Base-by-base conservation (phyloP, 2,113 vertebrate species). In the Merops nubicus region DNA sequence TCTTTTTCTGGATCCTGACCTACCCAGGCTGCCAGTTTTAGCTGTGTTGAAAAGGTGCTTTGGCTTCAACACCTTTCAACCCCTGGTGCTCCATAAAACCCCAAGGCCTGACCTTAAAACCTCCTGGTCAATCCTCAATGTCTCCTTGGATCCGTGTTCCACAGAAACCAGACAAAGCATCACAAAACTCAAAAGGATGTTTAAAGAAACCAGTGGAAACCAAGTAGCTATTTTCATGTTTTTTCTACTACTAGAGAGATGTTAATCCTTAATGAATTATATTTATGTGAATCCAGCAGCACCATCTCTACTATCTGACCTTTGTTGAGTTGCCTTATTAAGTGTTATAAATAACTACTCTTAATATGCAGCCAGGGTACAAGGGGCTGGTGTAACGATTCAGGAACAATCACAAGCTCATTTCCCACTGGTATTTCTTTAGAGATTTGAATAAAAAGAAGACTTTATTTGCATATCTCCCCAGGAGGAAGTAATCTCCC, bases 371-470 rank as follows among this genome's bases (percentile, higher is more conserved):
- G 50, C 5, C 88, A 36, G 56, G 57, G 94, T 64, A 56, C 77
- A 10, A 67, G 26, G 20, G 62, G 38, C 43, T 83, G 45, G 54
- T 59, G 3, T 50, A 85, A 69, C 34, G 75, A 90, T 38, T 74
- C n/a, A 33, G 79, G 76, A 93, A 91, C 90, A 93, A 95, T 81
- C 90, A 76, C 85, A 70, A 74, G 73, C 76, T 89, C 29, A 96
- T 96, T 92, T 45, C 81, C 87, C 74, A 34, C 89, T 22, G 80
- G 93, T 92, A 78, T 92, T 89, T 92, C 88, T 38, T 29, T 8
- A 85, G 92, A 54, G 54, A 76, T 42, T 53, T 54, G 80, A 95
- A 85, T 93, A 69, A 57, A 87, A 89, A 45, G 45, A 50, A 23
- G 65, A 9, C 20, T 64, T 10, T 9, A 76, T 94, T 82, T 96